A percentile compares a stretch with the other conserved stretches of the same genome.
Evolutionary conservation across 2,888 invertebrate genomes (phyloP).

Genomic region (Aproaerema taeniolella): DNA sequence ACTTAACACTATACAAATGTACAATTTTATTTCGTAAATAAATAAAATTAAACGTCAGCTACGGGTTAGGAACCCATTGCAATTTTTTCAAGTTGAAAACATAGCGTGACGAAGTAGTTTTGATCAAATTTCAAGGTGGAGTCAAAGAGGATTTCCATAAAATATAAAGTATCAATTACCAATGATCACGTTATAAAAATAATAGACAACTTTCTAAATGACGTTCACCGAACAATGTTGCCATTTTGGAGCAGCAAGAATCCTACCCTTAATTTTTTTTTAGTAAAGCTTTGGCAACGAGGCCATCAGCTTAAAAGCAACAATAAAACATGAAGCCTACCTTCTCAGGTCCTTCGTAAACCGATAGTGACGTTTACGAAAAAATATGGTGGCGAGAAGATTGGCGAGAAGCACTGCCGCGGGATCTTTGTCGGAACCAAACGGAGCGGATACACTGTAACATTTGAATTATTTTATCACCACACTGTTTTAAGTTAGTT

Average conservation of each 20-base stretch:
- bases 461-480: no score
- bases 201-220: slow-evolving; percentile 69
- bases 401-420: not conserved
- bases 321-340: no score
- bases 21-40: slow-evolving; percentile 70
- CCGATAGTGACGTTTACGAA: not conserved
- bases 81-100: slow-evolving; percentile 70
- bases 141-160: slow-evolving; percentile 27
- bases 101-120: slow-evolving; percentile 44
- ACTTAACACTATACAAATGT: slow-evolving; percentile 70
- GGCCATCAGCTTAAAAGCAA: no score
- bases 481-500: no score
- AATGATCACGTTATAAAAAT: slow-evolving; percentile 36
- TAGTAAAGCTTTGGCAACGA: no score
- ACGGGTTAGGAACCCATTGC: slow-evolving; percentile 75
- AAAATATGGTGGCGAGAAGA: no score
- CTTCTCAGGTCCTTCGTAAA: no score
- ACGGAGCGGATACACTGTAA: no score
- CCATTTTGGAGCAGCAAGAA: slow-evolving; percentile 26
- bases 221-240: slow-evolving; percentile 41
- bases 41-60: slow-evolving; percentile 75
- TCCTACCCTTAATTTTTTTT: not conserved
- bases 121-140: slow-evolving; percentile 38
- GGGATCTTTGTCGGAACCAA: no score
- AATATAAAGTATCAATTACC: slow-evolving; percentile 45